phyloP scores from a whole-genome alignment of 2,113 vertebrate species.

The Bujurquina vittata region DNA sequence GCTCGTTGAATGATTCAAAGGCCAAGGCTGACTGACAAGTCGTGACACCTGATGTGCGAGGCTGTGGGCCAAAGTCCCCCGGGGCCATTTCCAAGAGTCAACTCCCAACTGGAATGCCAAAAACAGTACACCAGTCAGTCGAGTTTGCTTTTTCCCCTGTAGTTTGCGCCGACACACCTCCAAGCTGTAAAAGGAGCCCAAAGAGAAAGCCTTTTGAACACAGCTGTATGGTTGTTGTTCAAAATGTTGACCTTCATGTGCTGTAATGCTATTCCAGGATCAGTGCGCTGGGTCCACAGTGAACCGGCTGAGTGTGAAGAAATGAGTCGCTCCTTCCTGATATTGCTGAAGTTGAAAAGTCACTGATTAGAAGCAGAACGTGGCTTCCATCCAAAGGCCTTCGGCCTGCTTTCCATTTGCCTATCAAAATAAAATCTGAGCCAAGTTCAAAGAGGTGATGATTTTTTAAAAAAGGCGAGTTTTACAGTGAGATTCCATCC shows the following conservation, averaged over 20 bases:
- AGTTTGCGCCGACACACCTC: neutral
- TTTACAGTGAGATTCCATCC: neutral
- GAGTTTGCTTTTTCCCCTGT: constrained; percentile 29
- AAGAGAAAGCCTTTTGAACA: neutral
- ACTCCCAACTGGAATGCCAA: constrained; percentile 66
- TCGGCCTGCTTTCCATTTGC: neutral
- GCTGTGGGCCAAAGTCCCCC: constrained; percentile 68
- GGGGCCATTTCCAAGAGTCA: constrained; percentile 52
- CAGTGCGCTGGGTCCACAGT: neutral
- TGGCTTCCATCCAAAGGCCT: constrained; percentile 17
- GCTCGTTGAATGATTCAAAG: constrained; percentile 54
- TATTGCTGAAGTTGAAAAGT: neutral
- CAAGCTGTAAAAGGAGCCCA: neutral
- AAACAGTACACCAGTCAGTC: constrained; percentile 51
- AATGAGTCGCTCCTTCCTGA: neutral
- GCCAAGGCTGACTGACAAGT: constrained; percentile 67
- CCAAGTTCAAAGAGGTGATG: neutral
- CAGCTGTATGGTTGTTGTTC: neutral
- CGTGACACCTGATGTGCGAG: constrained; percentile 64
- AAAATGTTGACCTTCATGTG: neutral
- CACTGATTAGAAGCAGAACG: neutral
- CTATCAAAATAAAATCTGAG: neutral
- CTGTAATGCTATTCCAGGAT: neutral
- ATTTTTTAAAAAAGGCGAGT: neutral
- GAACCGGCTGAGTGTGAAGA: neutral